phyloP scores from a whole-genome alignment of 1,140 invertebrate species.

The Bombus sylvicola region DNA sequence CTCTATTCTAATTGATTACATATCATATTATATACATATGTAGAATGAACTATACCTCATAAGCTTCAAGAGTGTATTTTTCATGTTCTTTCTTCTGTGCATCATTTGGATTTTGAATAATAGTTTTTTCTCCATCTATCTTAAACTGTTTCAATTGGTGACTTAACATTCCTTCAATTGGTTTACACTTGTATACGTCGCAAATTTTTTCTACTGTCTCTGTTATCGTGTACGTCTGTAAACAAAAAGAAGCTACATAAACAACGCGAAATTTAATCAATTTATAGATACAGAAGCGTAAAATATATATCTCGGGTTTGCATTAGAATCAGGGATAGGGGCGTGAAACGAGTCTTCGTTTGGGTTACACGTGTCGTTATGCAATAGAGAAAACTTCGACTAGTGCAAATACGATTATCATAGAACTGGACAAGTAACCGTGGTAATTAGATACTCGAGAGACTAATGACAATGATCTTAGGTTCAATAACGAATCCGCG shows the following conservation, averaged over 20 bases:
- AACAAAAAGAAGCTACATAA: slow-evolving; percentile 15
- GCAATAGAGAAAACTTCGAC: too few relatives aligned
- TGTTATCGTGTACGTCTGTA: slow-evolving; percentile 95
- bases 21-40: too few relatives aligned
- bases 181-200: slow-evolving; percentile 97
- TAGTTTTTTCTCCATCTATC: slow-evolving; percentile 99
- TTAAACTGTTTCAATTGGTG: slow-evolving; percentile 98
- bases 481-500: too few relatives aligned
- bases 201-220: slow-evolving; percentile 96
- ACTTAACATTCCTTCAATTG: slow-evolving; percentile 99
- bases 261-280: not conserved
- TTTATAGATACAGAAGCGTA: not conserved
- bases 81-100: slow-evolving; percentile 99
- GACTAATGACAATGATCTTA: too few relatives aligned
- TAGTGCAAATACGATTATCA: too few relatives aligned
- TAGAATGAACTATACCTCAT: slow-evolving; percentile 86
- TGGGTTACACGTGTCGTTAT: too few relatives aligned
- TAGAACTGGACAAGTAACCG: too few relatives aligned
- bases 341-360: too few relatives aligned
- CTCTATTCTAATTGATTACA: not conserved
- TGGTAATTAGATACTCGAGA: too few relatives aligned
- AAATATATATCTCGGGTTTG: too few relatives aligned
- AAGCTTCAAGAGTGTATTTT: slow-evolving; percentile 96
- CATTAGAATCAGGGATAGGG: too few relatives aligned
- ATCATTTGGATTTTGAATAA: slow-evolving; percentile 99